A percentile compares a stretch with the other conserved stretches of the same genome.
Evolutionary conservation across 2,888 invertebrate genomes (phyloP).

Genomic region (Helicoverpa assulta): DNA sequence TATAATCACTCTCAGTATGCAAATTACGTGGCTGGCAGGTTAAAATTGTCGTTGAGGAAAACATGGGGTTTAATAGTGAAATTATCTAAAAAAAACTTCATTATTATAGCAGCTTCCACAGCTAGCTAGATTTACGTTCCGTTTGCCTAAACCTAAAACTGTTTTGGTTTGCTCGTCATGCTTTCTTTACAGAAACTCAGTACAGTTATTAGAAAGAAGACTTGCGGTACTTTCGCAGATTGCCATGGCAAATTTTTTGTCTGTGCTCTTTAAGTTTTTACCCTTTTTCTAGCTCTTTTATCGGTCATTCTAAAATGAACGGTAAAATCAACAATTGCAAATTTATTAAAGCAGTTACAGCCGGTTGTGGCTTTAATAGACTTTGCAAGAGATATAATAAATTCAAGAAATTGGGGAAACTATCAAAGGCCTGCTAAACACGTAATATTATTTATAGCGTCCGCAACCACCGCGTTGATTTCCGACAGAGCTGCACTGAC

Average conservation of each 20-base stretch:
- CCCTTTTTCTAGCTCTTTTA: conserved; percentile 35
- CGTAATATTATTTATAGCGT: conserved; percentile 77
- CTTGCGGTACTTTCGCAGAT: conserved; percentile 42
- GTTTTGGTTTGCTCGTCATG: conserved; percentile 36
- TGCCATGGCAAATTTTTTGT: conserved; percentile 37
- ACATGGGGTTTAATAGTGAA: conserved; percentile 58
- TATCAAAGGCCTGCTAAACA: conserved; percentile 42
- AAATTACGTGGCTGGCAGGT: conserved; percentile 44
- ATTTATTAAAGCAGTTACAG: conserved; percentile 9
- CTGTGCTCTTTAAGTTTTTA: conserved; percentile 34
- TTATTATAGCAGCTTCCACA: no score
- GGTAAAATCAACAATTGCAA: conserved; percentile 15
- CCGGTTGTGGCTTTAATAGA: conserved; percentile 13
- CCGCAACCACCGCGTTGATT: conserved; percentile 81
- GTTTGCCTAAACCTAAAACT: conserved; percentile 20
- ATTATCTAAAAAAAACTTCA: conserved; percentile 14
- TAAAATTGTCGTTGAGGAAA: conserved; percentile 57
- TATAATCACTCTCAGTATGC: conserved; percentile 60
- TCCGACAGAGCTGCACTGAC: conserved; percentile 67
- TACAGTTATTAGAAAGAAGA: conserved; percentile 48
- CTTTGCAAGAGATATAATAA: conserved; percentile 33
- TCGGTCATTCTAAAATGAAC: conserved; percentile 21
- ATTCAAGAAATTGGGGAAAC: conserved; percentile 37
- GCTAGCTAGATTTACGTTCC: conserved; percentile 7
- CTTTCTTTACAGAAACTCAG: conserved; percentile 22